These are phyloP conservation scores for Aphelinus certus DNA, from an alignment of 1,140 invertebrate genomes.

Conservation along the genomic window DNA sequence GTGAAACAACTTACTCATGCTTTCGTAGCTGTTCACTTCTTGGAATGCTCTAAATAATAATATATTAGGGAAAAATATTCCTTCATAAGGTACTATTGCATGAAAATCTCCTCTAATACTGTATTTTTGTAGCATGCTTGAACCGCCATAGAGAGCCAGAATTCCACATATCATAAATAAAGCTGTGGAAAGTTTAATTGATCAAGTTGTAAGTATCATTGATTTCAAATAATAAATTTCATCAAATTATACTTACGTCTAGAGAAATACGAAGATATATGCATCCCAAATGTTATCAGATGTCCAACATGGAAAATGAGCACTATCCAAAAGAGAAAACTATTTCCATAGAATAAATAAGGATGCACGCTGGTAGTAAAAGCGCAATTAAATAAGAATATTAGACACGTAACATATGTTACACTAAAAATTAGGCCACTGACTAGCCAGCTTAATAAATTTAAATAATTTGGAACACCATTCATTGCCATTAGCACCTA, in stretches of 20 bases:
- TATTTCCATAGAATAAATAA: conserved; percentile 58
- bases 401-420: conserved; percentile 52
- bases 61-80: conserved; percentile 52
- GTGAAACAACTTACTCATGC: conserved; percentile 43
- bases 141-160: conserved; percentile 46
- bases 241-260: conserved; percentile 47
- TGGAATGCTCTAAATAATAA: conserved; percentile 46
- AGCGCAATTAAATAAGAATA: conserved; percentile 55
- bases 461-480: conserved; percentile 56
- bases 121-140: conserved; percentile 47
- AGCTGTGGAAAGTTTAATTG: conserved; percentile 42
- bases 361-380: conserved; percentile 53
- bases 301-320: conserved; percentile 55
- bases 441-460: conserved; percentile 60
- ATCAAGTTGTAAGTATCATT: neutral
- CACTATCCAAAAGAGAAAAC: conserved; percentile 59
- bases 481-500: conserved; percentile 63
- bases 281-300: conserved; percentile 59
- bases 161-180: conserved; percentile 47
- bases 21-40: conserved; percentile 52
- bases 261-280: conserved; percentile 59
- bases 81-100: conserved; percentile 45
- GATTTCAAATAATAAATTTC: neutral
- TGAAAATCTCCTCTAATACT: conserved; percentile 44
- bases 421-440: conserved; percentile 56